Evolutionary conservation across 2,797 vertebrate species (phyloP), one percentile per base, ranked within the genome.

Genomic region (Fringilla coelebs): DNA sequence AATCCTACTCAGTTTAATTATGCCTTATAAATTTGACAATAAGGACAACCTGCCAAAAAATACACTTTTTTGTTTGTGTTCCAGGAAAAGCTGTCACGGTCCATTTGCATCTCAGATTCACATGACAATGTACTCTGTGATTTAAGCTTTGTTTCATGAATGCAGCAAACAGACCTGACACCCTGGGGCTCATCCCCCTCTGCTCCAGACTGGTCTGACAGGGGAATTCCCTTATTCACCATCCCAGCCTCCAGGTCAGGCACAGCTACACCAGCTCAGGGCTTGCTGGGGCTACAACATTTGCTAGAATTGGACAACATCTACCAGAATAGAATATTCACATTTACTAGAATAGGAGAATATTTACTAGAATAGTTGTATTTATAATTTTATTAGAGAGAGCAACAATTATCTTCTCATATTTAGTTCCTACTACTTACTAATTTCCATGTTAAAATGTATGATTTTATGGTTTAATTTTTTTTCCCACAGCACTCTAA

Each of bases 1-100:
- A 80, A 83, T 76, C 51, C 51, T 85, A 36, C 63, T 73, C 80
- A 73, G 83, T 76, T 92, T 92, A 82, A 92, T 94, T 90, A 92
- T 46, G 41, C 51, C 38, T 31, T 60, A 72, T 26, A 73, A 83
- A 70, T 57, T 54, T 76, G 55, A 76, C 38, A 83, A 65, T 49
- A 62, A 76, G 6, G 51, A 89, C 46, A 80, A 58, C 21, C 34
- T 7, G 7, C 31, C 29, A 48, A 13, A 86, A 86, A 45, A 15
- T 1, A 11, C 1, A 31, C 21, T 3, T 8, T 17, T 72, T 32
- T 31, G 16, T 54, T 62, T 70, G 9, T 43, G 93, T 81, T 74
- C 65, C 29, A 63, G 28, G 45, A 68, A 79, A 72, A 79, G 20
- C 54, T 82, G 46, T 81, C 70, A 83, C 0, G 1, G 45, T 63